Base-by-base conservation (phyloP, 2,113 vertebrate species). In the Colaptes auratus region DNA sequence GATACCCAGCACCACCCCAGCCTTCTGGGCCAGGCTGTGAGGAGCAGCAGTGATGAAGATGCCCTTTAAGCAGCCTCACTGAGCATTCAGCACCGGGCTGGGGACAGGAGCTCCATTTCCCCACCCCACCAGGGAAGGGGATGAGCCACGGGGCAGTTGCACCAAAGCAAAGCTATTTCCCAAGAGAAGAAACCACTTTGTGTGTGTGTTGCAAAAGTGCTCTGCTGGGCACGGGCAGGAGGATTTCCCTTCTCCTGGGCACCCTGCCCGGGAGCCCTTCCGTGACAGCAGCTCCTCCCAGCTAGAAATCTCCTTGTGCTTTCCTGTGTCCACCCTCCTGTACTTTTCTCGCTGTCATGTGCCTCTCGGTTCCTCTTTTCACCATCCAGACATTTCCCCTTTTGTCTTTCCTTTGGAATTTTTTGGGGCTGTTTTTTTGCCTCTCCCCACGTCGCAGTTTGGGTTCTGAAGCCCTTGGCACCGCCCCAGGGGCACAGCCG, bases 341-440 rank as follows among this genome's bases (percentile, higher is more conserved):
- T 64, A 83, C 92, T 95, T 85, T 56, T 82, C 92, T 83, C 1
- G 30, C 65, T 12, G 6, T 90, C 93, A 92, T 65, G 88, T 70
- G 95, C 71, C 86, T 97, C 25, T 97, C 88, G 0, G 65, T 97
- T 97, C 96, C 93, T 78, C 96, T 96, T 96, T 88, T 39, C 24
- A 1, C 70, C 93, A 30, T 93, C 93, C 95, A 97, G 96, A 96
- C 94, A 0, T 97, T 97, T 97, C 96, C 95, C 73, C 95, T 96
- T 97, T 96, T 86, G 14, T 94, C 93, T 94, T 96, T 95, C 94
- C 96, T 94, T 91, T 86, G 94, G 95, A 95, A 94, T 94, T 96
- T 96, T 95, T 95, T 92, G 15, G 15, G 42, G 42, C 15, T 44
- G 42, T 39, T n/a, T 52, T 24, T 24, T 39, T 30, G 12, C 90